A percentile compares a stretch with the other conserved stretches of the same genome.
These are phyloP conservation scores for Serinus canaria DNA, from an alignment of 2,113 vertebrate species.

Conservation along the genomic window DNA sequence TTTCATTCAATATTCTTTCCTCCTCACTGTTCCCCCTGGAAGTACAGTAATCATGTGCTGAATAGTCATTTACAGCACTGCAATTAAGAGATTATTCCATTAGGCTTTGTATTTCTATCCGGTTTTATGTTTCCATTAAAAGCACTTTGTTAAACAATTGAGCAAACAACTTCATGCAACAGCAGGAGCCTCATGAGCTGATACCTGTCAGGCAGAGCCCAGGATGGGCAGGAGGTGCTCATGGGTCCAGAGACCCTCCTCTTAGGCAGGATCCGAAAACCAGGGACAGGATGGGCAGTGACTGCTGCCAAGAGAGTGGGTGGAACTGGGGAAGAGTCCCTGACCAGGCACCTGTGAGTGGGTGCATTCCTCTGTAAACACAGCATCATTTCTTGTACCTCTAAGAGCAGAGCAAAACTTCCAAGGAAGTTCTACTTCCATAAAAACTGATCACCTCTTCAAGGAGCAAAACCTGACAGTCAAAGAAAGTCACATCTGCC, in stretches of 20 bases:
- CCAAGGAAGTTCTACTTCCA: neutral
- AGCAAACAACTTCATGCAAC: neutral
- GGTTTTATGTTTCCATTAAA: constrained; percentile 34
- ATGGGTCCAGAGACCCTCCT: fast-evolving
- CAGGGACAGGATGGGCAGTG: neutral
- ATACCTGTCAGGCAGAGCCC: neutral
- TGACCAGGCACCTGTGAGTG: fast-evolving
- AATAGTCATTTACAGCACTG: neutral
- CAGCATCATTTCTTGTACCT: neutral
- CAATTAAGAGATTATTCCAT: constrained; percentile 44
- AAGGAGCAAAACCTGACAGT: neutral
- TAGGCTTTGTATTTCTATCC: constrained; percentile 19
- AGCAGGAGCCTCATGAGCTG: neutral
- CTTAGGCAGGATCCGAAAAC: neutral
- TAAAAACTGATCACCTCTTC: neutral
- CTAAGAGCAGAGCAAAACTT: neutral
- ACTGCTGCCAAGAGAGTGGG: neutral
- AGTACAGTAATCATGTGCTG: constrained; percentile 5
- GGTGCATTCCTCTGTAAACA: neutral
- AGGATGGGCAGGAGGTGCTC: neutral
- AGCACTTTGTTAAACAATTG: constrained; percentile 23
- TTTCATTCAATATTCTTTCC: constrained; percentile 9
- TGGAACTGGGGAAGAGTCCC: neutral
- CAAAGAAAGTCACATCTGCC: neutral
- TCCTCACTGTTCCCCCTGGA: neutral